phyloP scores from a whole-genome alignment of 2,888 invertebrate genomes.

The Ashinkailepas kermadecensis region DNA sequence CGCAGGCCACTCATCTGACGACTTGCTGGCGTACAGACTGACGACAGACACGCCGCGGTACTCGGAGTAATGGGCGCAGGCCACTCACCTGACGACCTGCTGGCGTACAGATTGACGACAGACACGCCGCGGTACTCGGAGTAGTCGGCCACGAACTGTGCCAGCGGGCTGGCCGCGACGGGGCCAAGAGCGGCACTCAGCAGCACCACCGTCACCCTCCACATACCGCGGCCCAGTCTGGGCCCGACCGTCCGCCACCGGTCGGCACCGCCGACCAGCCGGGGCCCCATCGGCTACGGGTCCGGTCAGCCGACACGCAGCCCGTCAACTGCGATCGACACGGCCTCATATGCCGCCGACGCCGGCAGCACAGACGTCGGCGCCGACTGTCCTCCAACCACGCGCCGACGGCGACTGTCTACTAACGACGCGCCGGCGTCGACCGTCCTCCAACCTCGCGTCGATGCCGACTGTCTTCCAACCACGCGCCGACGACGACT shows the following conservation, averaged over 20 bases:
- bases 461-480: too few relatives aligned
- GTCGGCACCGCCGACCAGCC: neutral
- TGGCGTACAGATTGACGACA: conserved; percentile 51
- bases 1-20: too few relatives aligned
- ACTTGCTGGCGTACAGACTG: too few relatives aligned
- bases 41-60: too few relatives aligned
- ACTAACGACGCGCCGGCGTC: too few relatives aligned
- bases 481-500: too few relatives aligned
- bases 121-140: conserved; percentile 77
- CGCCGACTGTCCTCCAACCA: too few relatives aligned
- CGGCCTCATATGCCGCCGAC: too few relatives aligned
- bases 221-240: neutral
- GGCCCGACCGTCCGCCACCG: neutral
- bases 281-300: neutral
- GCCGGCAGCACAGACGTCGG: too few relatives aligned
- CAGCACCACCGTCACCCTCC: conserved; percentile 35
- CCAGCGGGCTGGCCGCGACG: conserved; percentile 73
- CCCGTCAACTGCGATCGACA: neutral
- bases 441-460: too few relatives aligned
- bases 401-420: too few relatives aligned
- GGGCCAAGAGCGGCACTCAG: conserved; percentile 64
- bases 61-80: neutral
- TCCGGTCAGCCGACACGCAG: neutral
- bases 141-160: conserved; percentile 75
- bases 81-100: neutral